Conservation (phyloP, 2,797 vertebrate species). For the Caiman crocodilus region DNA sequence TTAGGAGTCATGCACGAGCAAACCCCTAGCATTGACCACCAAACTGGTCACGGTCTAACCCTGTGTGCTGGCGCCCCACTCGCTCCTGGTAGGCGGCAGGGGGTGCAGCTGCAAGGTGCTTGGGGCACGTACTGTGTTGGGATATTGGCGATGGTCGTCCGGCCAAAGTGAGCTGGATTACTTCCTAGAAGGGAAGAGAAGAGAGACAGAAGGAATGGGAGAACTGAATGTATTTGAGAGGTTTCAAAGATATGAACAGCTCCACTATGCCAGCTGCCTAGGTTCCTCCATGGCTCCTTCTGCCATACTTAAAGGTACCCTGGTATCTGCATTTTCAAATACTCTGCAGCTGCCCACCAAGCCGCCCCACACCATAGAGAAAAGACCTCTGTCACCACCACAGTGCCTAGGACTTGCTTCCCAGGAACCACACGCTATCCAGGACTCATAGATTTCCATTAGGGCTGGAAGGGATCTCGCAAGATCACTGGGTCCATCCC, state of each 20-base stretch:
- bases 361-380: too few relatives aligned
- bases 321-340: neutral
- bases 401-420: too few relatives aligned
- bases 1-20: neutral
- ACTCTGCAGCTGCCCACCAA: neutral
- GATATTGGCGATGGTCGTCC: conserved; percentile 95
- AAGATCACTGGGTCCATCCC: too few relatives aligned
- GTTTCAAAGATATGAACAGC: neutral
- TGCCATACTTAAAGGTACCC: neutral
- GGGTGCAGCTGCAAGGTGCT: neutral
- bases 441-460: neutral
- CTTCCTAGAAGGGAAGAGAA: conserved; percentile 86
- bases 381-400: neutral
- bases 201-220: neutral
- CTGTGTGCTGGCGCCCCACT: neutral
- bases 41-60: neutral
- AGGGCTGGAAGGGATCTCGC: too few relatives aligned
- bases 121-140: conserved; percentile 88
- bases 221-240: neutral
- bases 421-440: neutral
- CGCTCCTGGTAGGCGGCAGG: neutral
- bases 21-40: neutral
- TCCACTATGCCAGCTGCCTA: fast-evolving
- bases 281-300: neutral
- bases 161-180: conserved; percentile 92